Evolutionary conservation across 2,888 invertebrate species (phyloP).

Genomic region (Phyllotreta cruciferae): DNA sequence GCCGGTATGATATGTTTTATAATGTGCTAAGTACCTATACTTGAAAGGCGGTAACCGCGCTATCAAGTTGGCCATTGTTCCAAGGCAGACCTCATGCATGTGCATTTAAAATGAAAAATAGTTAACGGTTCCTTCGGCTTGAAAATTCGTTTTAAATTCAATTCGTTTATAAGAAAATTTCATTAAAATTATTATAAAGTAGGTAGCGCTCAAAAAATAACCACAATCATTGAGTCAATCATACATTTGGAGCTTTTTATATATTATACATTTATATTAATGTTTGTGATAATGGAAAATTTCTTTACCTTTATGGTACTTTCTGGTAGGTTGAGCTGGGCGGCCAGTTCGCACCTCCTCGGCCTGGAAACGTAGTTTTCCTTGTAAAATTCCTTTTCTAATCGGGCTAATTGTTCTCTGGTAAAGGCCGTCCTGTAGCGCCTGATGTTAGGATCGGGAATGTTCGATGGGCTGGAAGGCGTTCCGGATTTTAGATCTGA

Average conservation of each 20-base stretch:
- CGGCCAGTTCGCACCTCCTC: slow-evolving; percentile 91
- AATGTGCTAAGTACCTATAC: slow-evolving; percentile 56
- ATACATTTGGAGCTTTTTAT: slow-evolving; percentile 5
- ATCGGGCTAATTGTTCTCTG: slow-evolving; percentile 85
- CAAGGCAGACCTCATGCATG: not conserved
- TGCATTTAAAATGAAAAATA: too few relatives aligned
- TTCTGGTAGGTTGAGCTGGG: slow-evolving; percentile 91
- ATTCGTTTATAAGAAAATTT: too few relatives aligned
- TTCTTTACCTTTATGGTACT: slow-evolving; percentile 92
- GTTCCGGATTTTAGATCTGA: slow-evolving; percentile 45
- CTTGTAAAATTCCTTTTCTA: slow-evolving; percentile 96
- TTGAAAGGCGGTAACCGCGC: slow-evolving; percentile 45
- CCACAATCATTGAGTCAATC: too few relatives aligned
- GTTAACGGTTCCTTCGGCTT: too few relatives aligned
- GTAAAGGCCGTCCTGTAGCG: slow-evolving; percentile 98
- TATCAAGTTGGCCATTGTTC: slow-evolving; percentile 32
- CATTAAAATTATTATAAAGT: too few relatives aligned
- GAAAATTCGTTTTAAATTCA: too few relatives aligned
- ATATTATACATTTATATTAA: not conserved
- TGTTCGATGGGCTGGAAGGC: slow-evolving; percentile 42
- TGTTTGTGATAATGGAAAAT: not conserved
- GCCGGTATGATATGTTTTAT: slow-evolving; percentile 58
- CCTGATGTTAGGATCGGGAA: slow-evolving; percentile 74
- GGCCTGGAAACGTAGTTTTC: slow-evolving; percentile 98
- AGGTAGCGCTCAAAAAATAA: too few relatives aligned